Percentiles rank a stretch among this genome's conserved stretches.
phyloP scores from a whole-genome alignment of 2,888 invertebrate genomes.

The Philaethria dido region DNA sequence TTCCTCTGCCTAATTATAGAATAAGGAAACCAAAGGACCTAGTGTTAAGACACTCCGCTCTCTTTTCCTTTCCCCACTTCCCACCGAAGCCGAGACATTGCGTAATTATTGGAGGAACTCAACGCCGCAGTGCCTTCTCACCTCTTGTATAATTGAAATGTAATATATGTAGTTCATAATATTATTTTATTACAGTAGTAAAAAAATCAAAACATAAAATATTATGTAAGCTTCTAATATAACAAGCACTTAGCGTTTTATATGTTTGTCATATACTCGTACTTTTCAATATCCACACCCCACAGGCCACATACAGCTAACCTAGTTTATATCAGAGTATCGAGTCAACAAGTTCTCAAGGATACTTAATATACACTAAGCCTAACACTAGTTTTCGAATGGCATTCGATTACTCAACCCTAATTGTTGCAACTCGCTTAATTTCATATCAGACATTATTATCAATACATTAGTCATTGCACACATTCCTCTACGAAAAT shows the following conservation, averaged over 20 bases:
- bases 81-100: too few species aligned
- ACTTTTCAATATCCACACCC: conserved; percentile 17
- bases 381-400: conserved; percentile 60
- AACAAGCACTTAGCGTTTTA: background rate
- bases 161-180: background rate
- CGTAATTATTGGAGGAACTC: too few species aligned
- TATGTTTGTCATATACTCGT: background rate
- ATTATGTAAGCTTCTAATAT: background rate
- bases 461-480: conserved; percentile 34
- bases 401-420: conserved; percentile 62
- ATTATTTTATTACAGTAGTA: background rate
- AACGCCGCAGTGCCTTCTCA: too few species aligned
- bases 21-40: too few species aligned
- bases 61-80: too few species aligned
- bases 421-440: conserved; percentile 60
- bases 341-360: conserved; percentile 33
- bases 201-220: background rate
- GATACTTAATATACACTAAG: conserved; percentile 37
- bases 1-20: too few species aligned
- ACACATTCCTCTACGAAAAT: conserved; percentile 27
- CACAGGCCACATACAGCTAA: conserved; percentile 17
- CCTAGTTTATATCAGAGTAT: conserved; percentile 23
- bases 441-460: conserved; percentile 48
- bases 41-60: too few species aligned
- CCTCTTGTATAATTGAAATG: too few species aligned